phyloP scores from a whole-genome alignment of 2,113 vertebrate genomes.

The Pan paniscus region DNA sequence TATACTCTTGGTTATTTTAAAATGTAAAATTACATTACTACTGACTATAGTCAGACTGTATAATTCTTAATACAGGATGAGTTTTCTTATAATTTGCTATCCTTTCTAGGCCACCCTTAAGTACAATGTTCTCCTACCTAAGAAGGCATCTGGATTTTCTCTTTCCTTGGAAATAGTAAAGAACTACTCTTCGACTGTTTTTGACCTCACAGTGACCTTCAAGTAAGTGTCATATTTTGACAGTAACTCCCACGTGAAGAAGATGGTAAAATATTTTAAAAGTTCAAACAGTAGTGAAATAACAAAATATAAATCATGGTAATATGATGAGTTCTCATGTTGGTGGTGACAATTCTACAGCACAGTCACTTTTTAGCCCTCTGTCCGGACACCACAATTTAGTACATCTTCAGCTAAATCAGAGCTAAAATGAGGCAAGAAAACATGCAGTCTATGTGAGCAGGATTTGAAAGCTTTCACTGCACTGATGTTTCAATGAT shows the following conservation, averaged over 20 bases:
- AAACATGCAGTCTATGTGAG: background rate
- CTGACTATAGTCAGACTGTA: background rate
- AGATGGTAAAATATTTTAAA: background rate
- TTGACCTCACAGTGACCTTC: constrained; percentile 74
- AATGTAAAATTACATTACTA: no score
- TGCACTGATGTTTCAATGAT: background rate
- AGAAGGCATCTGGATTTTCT: constrained; percentile 76
- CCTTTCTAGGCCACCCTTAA: constrained; percentile 79
- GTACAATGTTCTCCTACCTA: constrained; percentile 78
- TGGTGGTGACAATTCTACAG: background rate
- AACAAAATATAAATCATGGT: background rate
- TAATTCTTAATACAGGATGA: background rate
- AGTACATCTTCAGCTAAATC: background rate
- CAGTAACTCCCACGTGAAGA: background rate
- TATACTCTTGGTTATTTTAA: no score
- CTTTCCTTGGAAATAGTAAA: constrained; percentile 29
- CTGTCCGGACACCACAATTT: background rate
- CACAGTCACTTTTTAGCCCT: background rate
- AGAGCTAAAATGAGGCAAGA: background rate
- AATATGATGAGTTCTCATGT: background rate
- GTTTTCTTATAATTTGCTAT: background rate
- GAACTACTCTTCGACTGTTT: constrained; percentile 64
- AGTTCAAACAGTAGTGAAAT: background rate
- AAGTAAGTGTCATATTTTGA: constrained; percentile 74
- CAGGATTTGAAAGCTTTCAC: background rate